Evolutionary conservation across 2,113 vertebrate genomes (phyloP).

Genomic region (Coryphaenoides rupestris): DNA sequence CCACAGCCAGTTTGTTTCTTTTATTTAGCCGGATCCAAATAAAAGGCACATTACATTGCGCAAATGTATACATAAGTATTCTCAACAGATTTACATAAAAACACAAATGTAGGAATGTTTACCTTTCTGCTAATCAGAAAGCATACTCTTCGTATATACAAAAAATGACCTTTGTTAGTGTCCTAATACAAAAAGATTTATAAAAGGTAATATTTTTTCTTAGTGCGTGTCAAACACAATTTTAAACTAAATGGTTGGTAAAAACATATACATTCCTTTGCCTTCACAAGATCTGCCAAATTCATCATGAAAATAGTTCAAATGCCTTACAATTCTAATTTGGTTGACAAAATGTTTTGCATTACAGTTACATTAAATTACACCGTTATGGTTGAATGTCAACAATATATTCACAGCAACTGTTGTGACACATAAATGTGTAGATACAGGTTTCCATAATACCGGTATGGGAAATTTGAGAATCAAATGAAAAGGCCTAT

Average conservation of each 20-base stretch:
- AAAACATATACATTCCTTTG: slow-evolving; percentile 92
- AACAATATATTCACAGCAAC: slow-evolving; percentile 15
- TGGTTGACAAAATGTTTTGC: slow-evolving; percentile 44
- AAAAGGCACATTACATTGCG: slow-evolving; percentile 97
- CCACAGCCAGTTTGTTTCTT: slow-evolving; percentile 78
- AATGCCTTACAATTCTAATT: slow-evolving; percentile 43
- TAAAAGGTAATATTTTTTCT: slow-evolving; percentile 92
- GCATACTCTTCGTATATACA: slow-evolving; percentile 93
- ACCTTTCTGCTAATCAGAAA: slow-evolving; percentile 98
- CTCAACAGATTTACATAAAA: slow-evolving; percentile 94
- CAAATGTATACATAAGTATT: slow-evolving; percentile 97
- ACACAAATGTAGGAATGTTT: slow-evolving; percentile 96
- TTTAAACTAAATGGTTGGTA: slow-evolving; percentile 85
- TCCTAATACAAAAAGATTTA: slow-evolving; percentile 99
- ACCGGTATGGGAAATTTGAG: slow-evolving; percentile 5
- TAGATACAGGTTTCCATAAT: background rate
- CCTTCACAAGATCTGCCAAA: slow-evolving; percentile 81
- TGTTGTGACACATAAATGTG: too few species aligned
- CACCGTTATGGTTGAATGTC: slow-evolving; percentile 23
- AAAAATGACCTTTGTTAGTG: slow-evolving; percentile 99
- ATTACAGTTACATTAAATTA: slow-evolving; percentile 33
- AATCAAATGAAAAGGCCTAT: slow-evolving; percentile 25
- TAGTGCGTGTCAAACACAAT: slow-evolving; percentile 80
- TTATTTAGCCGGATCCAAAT: slow-evolving; percentile 99
- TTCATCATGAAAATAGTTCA: slow-evolving; percentile 55